A percentile compares a stretch with the other conserved stretches of the same genome.
Evolutionary conservation across 2,113 vertebrate genomes (phyloP).

Genomic region (Psophia crepitans): DNA sequence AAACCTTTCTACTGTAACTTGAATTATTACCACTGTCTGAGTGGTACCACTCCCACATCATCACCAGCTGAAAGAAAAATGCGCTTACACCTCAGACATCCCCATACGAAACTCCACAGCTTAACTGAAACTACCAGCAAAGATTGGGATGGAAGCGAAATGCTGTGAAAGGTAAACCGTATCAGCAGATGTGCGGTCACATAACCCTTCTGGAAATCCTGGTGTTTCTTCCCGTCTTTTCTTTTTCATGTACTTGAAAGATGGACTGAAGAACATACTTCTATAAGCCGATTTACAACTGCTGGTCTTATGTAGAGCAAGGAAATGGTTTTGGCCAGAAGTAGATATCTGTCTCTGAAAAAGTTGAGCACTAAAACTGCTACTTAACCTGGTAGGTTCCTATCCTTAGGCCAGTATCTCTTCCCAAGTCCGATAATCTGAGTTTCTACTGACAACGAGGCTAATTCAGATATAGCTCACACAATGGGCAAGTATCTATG

Average conservation of each 20-base stretch:
- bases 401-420: neutral
- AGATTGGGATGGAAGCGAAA: neutral
- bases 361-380: neutral
- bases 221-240: neutral
- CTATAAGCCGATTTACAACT: neutral
- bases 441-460: neutral
- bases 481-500: neutral
- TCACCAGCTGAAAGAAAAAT: neutral
- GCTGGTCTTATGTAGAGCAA: neutral
- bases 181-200: neutral
- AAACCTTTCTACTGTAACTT: neutral
- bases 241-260: neutral
- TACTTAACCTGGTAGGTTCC: neutral
- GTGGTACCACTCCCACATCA: neutral
- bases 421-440: neutral
- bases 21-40: neutral
- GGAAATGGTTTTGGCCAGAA: neutral
- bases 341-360: neutral
- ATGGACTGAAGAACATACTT: neutral
- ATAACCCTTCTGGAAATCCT: neutral
- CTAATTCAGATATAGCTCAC: neutral
- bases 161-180: fast-evolving
- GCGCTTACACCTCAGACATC: neutral
- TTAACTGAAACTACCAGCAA: neutral
- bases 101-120: neutral